Conservation (phyloP, 2,797 vertebrate genomes). For the Anabacerthia variegaticeps region DNA sequence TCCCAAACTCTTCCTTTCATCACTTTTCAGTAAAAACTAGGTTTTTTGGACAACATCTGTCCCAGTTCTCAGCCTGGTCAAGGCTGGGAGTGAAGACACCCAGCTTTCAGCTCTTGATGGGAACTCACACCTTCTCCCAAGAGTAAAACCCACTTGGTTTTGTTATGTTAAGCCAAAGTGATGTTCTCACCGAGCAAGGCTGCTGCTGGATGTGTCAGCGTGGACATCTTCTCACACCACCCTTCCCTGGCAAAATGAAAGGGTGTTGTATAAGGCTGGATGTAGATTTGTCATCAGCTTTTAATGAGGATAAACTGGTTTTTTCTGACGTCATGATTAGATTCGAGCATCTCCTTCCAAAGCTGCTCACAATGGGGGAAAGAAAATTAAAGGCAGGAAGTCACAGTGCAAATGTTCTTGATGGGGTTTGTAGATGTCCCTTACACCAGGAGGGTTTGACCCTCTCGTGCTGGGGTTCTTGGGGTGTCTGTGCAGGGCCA, state of each 20-base stretch:
- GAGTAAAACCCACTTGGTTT: not conserved
- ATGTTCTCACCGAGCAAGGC: not conserved
- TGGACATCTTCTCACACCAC: not conserved
- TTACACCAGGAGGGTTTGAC: not conserved
- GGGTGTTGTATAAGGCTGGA: not conserved
- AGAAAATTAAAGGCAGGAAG: not conserved
- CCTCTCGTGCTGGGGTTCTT: not conserved
- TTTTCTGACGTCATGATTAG: not conserved
- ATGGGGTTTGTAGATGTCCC: not conserved
- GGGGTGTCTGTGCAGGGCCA: not conserved
- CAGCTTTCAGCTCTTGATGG: not conserved
- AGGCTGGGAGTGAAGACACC: not conserved
- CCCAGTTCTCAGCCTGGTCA: not conserved
- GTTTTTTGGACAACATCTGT: not conserved
- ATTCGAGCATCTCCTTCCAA: not conserved
- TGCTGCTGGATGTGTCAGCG: not conserved
- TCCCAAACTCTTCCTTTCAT: not conserved
- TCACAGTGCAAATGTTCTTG: not conserved
- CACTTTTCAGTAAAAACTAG: not conserved
- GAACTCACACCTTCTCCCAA: slow-evolving; percentile 7
- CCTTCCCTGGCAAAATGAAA: not conserved
- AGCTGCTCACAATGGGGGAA: not conserved
- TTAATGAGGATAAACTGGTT: not conserved
- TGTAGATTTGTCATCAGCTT: not conserved
- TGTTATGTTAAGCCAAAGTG: not conserved